Percentiles rank a stretch among this genome's conserved stretches.
Conservation (phyloP, 2,888 invertebrate species). For the Limenitis camilla region DNA sequence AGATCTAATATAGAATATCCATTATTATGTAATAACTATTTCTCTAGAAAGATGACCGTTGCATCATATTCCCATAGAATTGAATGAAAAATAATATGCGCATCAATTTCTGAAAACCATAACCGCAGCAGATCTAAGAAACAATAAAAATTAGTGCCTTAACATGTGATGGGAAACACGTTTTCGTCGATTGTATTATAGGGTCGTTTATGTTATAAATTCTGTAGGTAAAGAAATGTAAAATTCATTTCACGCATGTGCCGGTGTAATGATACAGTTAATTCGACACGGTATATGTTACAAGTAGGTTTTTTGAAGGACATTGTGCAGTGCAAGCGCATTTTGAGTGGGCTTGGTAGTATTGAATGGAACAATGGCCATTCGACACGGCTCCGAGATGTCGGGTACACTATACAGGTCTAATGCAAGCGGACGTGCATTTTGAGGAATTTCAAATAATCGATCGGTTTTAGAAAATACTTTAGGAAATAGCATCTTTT, state of each 20-base stretch:
- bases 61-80: neutral
- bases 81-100: neutral
- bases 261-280: constrained; percentile 10
- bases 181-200: neutral
- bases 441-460: constrained; percentile 21
- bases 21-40: neutral
- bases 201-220: neutral
- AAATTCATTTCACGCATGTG: constrained; percentile 13
- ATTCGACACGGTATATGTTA: constrained; percentile 15
- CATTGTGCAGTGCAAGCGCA: neutral
- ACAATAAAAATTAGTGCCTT: neutral
- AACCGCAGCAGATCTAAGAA: neutral
- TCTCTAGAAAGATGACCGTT: neutral
- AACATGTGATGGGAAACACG: neutral
- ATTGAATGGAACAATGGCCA: constrained; percentile 22
- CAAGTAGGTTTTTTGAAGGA: constrained; percentile 4
- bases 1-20: neutral
- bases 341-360: constrained; percentile 3
- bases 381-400: constrained; percentile 20
- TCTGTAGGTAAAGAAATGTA: neutral
- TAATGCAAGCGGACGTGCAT: constrained; percentile 7
- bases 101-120: neutral
- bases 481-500: constrained; percentile 10
- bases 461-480: constrained; percentile 17
- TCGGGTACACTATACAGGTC: neutral